A percentile compares a stretch with the other conserved stretches of the same genome.
Conservation (phyloP, 2,113 vertebrate genomes). For the Phalacrocorax pelagicus region DNA sequence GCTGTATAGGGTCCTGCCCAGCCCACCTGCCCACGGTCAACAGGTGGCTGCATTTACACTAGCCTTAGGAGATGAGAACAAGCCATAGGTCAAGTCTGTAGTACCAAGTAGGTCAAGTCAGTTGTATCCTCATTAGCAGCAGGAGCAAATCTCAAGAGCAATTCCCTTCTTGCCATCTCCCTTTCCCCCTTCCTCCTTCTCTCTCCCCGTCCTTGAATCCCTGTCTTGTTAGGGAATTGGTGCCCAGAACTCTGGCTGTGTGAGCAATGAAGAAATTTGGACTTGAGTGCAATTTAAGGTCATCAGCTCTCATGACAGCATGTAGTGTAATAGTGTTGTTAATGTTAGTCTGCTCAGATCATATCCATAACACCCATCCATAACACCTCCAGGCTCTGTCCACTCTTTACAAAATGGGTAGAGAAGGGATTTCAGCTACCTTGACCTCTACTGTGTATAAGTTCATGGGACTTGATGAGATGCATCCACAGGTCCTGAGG, state of each 20-base stretch:
- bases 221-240: background rate
- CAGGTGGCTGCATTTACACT: background rate
- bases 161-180: background rate
- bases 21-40: background rate
- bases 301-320: background rate
- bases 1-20: background rate
- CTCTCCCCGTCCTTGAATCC: background rate
- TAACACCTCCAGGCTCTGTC: background rate
- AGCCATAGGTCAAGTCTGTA: fast-evolving
- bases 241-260: background rate
- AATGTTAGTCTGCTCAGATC: background rate
- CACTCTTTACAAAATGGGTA: background rate
- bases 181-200: background rate
- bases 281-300: background rate
- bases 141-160: background rate
- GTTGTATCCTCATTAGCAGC: background rate
- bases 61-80: background rate
- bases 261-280: background rate
- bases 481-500: too few relatives aligned
- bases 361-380: background rate
- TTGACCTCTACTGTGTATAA: background rate
- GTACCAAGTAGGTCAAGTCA: background rate
- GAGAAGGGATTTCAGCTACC: background rate
- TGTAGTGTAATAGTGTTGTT: fast-evolving
- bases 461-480: too few relatives aligned